These are phyloP conservation scores for Gracilinanus agilis DNA, from an alignment of 2,113 vertebrate species.

Conservation along the genomic window DNA sequence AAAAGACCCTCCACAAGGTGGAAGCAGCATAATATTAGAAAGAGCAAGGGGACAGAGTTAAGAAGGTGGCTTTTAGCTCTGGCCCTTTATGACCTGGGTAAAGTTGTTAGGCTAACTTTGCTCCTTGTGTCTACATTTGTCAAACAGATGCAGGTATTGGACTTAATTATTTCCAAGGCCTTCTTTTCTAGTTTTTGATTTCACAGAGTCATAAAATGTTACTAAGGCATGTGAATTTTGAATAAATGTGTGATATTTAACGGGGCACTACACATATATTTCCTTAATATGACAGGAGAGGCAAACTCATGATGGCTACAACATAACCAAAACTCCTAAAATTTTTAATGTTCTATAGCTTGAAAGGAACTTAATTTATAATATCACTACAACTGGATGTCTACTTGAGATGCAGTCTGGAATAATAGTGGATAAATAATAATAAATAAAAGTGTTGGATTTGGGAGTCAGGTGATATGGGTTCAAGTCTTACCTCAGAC, in stretches of 20 bases:
- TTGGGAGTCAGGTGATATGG: neutral
- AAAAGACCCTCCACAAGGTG: neutral
- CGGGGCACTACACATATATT: neutral
- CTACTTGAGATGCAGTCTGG: neutral
- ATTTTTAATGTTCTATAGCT: neutral
- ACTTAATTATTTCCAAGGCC: neutral
- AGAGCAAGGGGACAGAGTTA: neutral
- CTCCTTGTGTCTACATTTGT: neutral
- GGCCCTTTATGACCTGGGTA: neutral
- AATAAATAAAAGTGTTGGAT: neutral
- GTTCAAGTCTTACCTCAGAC: neutral
- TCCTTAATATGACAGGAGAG: neutral
- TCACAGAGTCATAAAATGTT: neutral
- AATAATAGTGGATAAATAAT: neutral
- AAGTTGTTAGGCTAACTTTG: neutral
- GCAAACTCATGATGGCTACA: neutral
- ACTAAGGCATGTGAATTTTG: neutral
- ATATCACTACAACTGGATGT: neutral
- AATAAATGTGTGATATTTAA: neutral
- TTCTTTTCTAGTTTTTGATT: neutral
- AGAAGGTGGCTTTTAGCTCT: neutral
- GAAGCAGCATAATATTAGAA: neutral
- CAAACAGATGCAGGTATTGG: neutral
- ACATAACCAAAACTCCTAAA: neutral
- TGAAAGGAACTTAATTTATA: neutral